A percentile compares a stretch with the other conserved stretches of the same genome.
These are phyloP conservation scores for Mastomys natalensis DNA, from an alignment of 2,113 vertebrate species.

Conservation along the genomic window DNA sequence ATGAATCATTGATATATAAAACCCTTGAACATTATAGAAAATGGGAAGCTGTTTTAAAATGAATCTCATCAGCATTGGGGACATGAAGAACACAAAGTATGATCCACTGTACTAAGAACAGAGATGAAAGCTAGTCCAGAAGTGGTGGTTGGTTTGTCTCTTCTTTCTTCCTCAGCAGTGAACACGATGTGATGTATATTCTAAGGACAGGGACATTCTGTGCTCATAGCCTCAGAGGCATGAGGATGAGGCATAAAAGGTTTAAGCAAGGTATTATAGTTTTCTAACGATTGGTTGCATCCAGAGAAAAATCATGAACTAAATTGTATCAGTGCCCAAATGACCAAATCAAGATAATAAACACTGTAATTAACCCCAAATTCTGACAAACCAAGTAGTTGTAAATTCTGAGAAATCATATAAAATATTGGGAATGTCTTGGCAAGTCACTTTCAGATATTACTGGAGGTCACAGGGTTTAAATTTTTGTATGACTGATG, in stretches of 20 bases:
- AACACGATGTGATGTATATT: neutral
- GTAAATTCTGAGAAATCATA: neutral
- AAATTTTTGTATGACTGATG: neutral
- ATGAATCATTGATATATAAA: neutral
- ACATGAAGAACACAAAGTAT: neutral
- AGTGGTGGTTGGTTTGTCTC: neutral
- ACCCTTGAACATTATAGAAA: neutral
- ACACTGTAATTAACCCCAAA: neutral
- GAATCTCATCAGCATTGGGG: neutral
- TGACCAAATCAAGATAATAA: neutral
- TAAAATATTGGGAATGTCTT: neutral
- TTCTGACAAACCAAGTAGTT: neutral
- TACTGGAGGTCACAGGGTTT: neutral
- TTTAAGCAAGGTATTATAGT: neutral
- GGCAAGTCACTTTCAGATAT: neutral
- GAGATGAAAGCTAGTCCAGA: neutral
- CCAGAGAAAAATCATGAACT: neutral
- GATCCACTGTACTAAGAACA: neutral
- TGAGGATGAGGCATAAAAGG: neutral
- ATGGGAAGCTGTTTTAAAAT: neutral
- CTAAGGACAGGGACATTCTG: accelerated
- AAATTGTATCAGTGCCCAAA: neutral
- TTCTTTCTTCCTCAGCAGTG: neutral
- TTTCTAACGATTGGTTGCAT: neutral
- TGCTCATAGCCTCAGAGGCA: neutral